Base-by-base conservation (phyloP, 2,797 vertebrate species). In the Enteromius viviparus region DNA sequence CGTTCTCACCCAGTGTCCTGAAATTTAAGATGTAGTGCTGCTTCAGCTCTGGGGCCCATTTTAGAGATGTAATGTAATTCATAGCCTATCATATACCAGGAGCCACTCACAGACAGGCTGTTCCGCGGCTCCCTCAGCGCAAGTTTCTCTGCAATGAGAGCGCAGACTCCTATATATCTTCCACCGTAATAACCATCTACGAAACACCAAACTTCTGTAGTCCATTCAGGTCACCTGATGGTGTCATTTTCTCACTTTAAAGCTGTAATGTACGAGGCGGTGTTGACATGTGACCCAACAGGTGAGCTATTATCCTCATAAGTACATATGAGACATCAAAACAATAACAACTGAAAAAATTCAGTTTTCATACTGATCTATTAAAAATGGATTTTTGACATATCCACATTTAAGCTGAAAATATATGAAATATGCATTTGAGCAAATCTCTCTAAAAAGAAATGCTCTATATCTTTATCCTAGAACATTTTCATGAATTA, bases 21-120 rank as follows among this genome's bases (percentile, higher is more conserved):
- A 94, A 94, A 94, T 94, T 93, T 92, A 93, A 94, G 94, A 94
- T 93, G 93, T 93, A 92, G 92, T 90, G 91, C 90, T 91, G 89
- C 89, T 92, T 92, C 92, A 90, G 93, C 91, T 93, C 91, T 91
- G 90, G 93, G 92, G 90, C 93, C 93, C 92, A 94, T 94, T 94
- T 94, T 93, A 91, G 90, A 92, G 92, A 91, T 90, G 91, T 93
- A 94, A 94, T 95, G 93, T 93, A 94, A 94, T 94, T 93, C 93
- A 94, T 94, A 92, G 92, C 90, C 91, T 94, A 88, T 87, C 83
- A 78, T 86, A 85, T 62, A 83, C 81, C 74, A 75, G 85, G 71
- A 85, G 84, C 83, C 85, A 53, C 82, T 80, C 85, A 82, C 72
- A 77, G 78, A 78, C 80, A 37, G 40, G 82, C 69, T 71, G 74